Evolutionary conservation across 2,113 vertebrate species (phyloP).

Genomic region (Malaclemys terrapin): DNA sequence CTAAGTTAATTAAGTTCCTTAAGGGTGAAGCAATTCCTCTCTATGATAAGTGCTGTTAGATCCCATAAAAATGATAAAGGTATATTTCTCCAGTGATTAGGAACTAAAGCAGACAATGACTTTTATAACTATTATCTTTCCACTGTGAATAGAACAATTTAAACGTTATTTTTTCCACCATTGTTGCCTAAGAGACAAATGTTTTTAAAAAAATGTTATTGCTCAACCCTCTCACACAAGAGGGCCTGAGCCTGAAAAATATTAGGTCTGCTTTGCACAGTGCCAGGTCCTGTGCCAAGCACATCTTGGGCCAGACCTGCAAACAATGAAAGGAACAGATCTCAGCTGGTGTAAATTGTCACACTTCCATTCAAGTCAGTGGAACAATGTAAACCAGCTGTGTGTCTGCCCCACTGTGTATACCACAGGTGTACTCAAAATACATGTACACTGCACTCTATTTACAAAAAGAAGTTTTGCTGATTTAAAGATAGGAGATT

Average conservation of each 20-base stretch:
- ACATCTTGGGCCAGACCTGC: fast-evolving
- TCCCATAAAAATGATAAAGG: background rate
- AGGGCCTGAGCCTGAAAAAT: background rate
- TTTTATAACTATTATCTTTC: background rate
- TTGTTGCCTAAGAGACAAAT: background rate
- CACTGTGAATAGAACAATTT: background rate
- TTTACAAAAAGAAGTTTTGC: background rate
- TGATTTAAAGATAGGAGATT: background rate
- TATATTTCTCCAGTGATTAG: background rate
- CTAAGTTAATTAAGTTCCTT: background rate
- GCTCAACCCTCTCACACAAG: background rate
- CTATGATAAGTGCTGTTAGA: background rate
- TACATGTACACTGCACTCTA: background rate
- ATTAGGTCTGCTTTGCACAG: background rate
- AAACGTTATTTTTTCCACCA: background rate
- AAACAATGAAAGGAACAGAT: background rate
- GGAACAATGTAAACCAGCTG: background rate
- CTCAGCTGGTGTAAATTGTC: background rate
- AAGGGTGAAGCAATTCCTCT: background rate
- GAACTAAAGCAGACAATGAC: background rate
- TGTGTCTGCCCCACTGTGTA: background rate
- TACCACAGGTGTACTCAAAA: fast-evolving
- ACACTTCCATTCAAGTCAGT: background rate
- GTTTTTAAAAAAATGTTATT: background rate
- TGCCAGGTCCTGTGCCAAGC: background rate